Percentiles rank a stretch among this genome's conserved stretches.
Conservation (phyloP, 2,113 vertebrate species). For the Pteropus alecto region DNA sequence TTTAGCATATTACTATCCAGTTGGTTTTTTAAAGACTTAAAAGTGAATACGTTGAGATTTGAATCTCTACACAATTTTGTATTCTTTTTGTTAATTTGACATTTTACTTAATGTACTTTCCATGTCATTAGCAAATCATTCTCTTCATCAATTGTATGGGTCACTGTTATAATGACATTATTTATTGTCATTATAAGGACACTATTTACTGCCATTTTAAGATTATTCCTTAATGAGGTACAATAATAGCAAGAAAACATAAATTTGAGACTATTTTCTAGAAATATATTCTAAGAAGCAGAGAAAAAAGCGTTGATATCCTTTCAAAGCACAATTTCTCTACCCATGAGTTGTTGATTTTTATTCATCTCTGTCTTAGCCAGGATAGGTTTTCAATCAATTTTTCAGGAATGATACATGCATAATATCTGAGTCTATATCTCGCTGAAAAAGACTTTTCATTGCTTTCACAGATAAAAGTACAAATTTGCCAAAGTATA, state of each 20-base stretch:
- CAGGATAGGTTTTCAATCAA: neutral
- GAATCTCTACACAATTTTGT: neutral
- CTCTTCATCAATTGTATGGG: neutral
- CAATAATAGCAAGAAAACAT: neutral
- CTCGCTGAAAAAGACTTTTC: neutral
- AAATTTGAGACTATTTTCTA: neutral
- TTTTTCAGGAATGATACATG: neutral
- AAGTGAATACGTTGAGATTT: neutral
- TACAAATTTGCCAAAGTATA: neutral
- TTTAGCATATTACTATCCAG: neutral
- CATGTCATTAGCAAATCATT: neutral
- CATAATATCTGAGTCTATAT: neutral
- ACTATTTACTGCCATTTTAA: neutral
- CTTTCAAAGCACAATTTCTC: neutral
- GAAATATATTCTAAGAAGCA: neutral
- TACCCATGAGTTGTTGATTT: neutral
- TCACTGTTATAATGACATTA: neutral
- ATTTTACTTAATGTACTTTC: neutral
- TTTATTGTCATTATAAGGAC: neutral
- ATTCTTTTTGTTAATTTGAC: neutral
- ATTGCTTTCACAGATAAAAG: neutral
- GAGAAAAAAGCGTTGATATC: neutral
- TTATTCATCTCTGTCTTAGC: neutral
- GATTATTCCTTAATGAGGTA: neutral
- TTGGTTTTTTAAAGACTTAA: neutral